Percentiles rank a stretch among this genome's conserved stretches.
phyloP scores from a whole-genome alignment of 1,140 invertebrate species.

The Papilio glaucus region DNA sequence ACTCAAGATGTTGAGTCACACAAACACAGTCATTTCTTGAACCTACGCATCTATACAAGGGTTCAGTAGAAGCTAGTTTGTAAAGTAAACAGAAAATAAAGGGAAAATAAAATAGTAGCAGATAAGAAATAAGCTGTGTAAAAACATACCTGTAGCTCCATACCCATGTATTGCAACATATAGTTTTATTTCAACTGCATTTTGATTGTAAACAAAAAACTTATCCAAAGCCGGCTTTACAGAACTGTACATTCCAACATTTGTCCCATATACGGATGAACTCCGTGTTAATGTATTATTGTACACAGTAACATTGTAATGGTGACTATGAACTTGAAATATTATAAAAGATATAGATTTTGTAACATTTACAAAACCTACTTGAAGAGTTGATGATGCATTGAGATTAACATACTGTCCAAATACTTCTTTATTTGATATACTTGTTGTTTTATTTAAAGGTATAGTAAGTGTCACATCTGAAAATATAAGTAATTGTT shows the following conservation, averaged over 20 bases:
- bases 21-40: no score
- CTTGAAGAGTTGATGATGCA: constrained; percentile 56
- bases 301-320: constrained; percentile 85
- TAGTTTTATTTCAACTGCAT: constrained; percentile 71
- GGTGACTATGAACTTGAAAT: constrained; percentile 87
- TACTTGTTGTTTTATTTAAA: constrained; percentile 60
- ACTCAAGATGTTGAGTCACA: no score
- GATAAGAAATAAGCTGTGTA: background rate
- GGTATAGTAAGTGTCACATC: constrained; percentile 65
- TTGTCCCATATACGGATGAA: constrained; percentile 83
- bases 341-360: constrained; percentile 84
- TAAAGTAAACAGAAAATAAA: no score
- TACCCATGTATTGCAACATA: constrained; percentile 84
- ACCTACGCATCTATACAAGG: no score
- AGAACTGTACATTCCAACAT: constrained; percentile 85
- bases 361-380: constrained; percentile 82
- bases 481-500: no score
- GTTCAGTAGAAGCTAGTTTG: no score
- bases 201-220: constrained; percentile 73
- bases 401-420: constrained; percentile 57
- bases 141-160: constrained; percentile 79
- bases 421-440: constrained; percentile 65
- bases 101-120: no score
- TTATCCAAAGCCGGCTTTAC: constrained; percentile 52
- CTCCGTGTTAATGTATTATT: constrained; percentile 69